These are phyloP conservation scores for Congeria kusceri DNA, from an alignment of 2,888 invertebrate genomes.

Conservation along the genomic window DNA sequence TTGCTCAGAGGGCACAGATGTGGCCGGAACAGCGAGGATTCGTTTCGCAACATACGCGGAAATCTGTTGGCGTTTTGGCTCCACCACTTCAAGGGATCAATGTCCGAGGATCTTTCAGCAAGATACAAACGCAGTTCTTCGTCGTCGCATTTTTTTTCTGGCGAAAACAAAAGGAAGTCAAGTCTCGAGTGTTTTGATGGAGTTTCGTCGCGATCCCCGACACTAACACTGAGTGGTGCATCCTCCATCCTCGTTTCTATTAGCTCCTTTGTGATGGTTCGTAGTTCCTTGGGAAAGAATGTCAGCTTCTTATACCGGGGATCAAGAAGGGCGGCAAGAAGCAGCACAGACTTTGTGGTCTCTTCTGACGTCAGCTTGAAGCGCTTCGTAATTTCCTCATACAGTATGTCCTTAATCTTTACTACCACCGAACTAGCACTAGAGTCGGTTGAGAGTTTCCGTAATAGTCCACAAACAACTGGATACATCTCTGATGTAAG, in stretches of 20 bases:
- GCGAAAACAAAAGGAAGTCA: not conserved
- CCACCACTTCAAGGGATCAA: not conserved
- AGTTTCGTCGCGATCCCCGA: no score
- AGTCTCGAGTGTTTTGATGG: not conserved
- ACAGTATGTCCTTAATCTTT: not conserved
- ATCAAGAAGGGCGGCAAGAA: not conserved
- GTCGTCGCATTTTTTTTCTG: not conserved
- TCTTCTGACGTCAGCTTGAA: not conserved
- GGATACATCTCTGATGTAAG: not conserved
- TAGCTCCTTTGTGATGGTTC: not conserved
- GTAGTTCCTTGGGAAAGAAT: not conserved
- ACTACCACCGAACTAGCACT: not conserved
- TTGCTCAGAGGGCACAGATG: not conserved
- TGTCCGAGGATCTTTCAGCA: not conserved
- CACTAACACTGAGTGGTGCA: not conserved
- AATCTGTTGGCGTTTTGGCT: not conserved
- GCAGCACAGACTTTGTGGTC: not conserved
- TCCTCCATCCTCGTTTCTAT: conserved; percentile 5
- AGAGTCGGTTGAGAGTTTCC: not conserved
- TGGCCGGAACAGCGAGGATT: not conserved
- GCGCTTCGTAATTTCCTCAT: not conserved
- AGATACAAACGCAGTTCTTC: conserved; percentile 15
- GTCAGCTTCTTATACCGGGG: conserved; percentile 8
- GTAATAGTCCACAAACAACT: not conserved
- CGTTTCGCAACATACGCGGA: not conserved